phyloP scores from a whole-genome alignment of 2,888 invertebrate species.

The Plebejus argus region DNA sequence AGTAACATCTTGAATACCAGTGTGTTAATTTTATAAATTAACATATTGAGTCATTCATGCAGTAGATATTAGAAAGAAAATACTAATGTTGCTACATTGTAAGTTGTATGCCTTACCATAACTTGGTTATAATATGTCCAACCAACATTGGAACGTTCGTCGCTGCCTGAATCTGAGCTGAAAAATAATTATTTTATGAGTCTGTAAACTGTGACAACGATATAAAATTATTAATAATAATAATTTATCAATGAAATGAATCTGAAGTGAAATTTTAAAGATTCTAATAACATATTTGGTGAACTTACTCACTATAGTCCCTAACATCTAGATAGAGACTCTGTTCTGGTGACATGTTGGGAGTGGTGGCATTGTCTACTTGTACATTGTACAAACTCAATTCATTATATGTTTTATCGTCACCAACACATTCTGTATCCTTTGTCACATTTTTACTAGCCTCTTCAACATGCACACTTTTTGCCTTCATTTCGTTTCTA shows the following conservation, averaged over 20 bases:
- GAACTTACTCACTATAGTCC: constrained; percentile 74
- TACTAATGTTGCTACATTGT: background rate
- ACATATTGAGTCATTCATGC: background rate
- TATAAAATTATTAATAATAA: background rate
- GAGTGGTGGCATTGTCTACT: constrained; percentile 72
- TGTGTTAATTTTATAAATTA: background rate
- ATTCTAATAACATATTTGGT: background rate
- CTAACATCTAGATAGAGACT: constrained; percentile 71
- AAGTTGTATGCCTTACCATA: constrained; percentile 70
- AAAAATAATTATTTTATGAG: background rate
- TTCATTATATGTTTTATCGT: constrained; percentile 72
- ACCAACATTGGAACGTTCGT: constrained; percentile 82
- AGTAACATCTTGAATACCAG: too few species aligned
- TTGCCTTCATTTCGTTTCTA: constrained; percentile 38
- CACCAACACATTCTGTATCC: constrained; percentile 48
- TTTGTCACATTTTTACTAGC: constrained; percentile 35
- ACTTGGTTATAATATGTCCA: constrained; percentile 88
- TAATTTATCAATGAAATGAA: too few species aligned
- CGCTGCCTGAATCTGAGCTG: constrained; percentile 77
- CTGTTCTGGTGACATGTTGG: constrained; percentile 71
- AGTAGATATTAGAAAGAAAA: background rate
- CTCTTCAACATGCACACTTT: constrained; percentile 35
- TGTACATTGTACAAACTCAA: constrained; percentile 72
- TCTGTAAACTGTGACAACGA: background rate
- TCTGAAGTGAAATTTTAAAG: background rate